Evolutionary conservation across 2,888 invertebrate genomes (phyloP).

Genomic region (Lasioglossum zephyrum): DNA sequence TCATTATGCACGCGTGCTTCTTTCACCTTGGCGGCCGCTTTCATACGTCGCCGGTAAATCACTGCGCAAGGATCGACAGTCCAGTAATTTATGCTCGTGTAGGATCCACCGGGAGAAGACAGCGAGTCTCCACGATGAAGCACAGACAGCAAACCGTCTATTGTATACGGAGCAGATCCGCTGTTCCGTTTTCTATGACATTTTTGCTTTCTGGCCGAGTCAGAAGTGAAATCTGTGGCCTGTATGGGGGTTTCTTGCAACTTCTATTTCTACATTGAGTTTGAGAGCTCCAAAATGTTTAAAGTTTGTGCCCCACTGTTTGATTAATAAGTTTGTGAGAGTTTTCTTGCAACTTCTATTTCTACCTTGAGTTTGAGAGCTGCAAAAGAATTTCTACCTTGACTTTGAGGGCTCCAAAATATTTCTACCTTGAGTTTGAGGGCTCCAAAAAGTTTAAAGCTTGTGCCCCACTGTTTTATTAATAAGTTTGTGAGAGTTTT

Average conservation of each 20-base stretch:
- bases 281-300: too few species aligned
- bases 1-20: slow-evolving; percentile 66
- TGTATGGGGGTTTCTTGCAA: neutral
- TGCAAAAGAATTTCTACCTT: too few species aligned
- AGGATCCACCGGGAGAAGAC: slow-evolving; percentile 6
- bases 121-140: neutral
- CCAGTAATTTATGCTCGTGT: slow-evolving; percentile 45
- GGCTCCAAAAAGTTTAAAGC: too few species aligned
- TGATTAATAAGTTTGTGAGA: too few species aligned
- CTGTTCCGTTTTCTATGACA: neutral
- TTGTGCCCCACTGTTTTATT: too few species aligned
- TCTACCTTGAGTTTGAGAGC: too few species aligned
- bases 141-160: neutral
- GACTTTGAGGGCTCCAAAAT: too few species aligned
- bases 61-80: slow-evolving; percentile 42
- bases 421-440: too few species aligned
- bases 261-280: too few species aligned
- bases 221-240: neutral
- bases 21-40: slow-evolving; percentile 72
- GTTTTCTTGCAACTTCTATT: too few species aligned
- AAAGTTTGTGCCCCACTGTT: too few species aligned
- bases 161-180: slow-evolving; percentile 15
- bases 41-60: slow-evolving; percentile 68
- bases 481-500: too few species aligned
- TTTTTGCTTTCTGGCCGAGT: neutral